Conservation (phyloP, 1,140 invertebrate species). For the Lepidurus apus region DNA sequence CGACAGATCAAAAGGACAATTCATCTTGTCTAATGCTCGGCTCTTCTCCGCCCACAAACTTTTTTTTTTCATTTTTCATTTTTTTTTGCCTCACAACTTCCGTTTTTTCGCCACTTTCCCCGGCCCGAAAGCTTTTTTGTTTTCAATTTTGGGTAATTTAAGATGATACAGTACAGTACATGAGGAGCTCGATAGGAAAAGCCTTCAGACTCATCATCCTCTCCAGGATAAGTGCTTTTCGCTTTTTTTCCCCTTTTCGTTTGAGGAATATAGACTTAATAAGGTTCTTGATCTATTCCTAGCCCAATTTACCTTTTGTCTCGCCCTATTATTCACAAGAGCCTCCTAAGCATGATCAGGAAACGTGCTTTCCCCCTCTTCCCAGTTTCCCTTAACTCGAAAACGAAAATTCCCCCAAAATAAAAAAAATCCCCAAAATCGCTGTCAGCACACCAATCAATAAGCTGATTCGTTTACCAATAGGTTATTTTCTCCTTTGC, state of each 20-base stretch:
- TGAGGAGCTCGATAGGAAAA: not conserved
- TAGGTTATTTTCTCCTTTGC: no score
- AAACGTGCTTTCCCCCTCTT: not conserved
- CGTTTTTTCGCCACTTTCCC: no score
- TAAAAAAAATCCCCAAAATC: not conserved
- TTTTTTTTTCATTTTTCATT: not conserved
- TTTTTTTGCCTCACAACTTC: not conserved
- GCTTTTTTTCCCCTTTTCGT: no score
- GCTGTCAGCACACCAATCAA: not conserved
- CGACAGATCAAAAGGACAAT: slow-evolving; percentile 13
- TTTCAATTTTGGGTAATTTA: not conserved
- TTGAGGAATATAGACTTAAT: not conserved
- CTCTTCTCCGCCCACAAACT: not conserved
- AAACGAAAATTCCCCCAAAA: not conserved
- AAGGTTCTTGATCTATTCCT: slow-evolving; percentile 19
- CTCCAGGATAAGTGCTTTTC: slow-evolving; percentile 10
- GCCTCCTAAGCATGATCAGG: not conserved
- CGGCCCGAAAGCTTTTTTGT: no score
- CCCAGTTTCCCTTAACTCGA: not conserved
- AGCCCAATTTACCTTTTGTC: slow-evolving; percentile 19
- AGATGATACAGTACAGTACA: not conserved
- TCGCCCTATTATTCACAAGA: slow-evolving; percentile 18
- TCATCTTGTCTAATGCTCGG: not conserved
- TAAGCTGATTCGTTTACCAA: not conserved
- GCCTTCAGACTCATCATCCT: not conserved